Evolutionary conservation across 2,797 vertebrate species (phyloP), one percentile per base, ranked within the genome.

Genomic region (Neosilurus hyrtlii): DNA sequence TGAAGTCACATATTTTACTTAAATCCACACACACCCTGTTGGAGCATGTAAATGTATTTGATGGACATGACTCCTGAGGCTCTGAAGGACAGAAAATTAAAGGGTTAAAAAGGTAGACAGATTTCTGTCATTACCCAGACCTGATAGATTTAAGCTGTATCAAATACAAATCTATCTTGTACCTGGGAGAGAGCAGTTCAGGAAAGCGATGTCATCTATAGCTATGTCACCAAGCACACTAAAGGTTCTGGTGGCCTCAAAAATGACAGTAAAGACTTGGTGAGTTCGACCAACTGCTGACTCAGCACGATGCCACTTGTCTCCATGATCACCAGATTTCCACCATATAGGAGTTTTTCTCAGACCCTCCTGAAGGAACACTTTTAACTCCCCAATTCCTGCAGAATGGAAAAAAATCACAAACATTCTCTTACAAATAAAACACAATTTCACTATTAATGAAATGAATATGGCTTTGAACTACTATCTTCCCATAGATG

Each of bases 1-100:
- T 94, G 90, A 93, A 94, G 88, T 95, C 94, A 89, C 94, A 95
- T 79, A 94, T 91, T 80, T 35, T 90, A 86, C 18, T 89, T 26
- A 5, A 81, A 56, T 90, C 89, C 66, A 95, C 91, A 86, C 94
- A 95, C 78, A 89, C 93, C 0, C 14, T 85, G 85, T 93, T 94
- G 83, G 87, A 89, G 85, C 94, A 95, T 15, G 4, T 86, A 80
- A 95, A 95, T 87, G 79, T 83, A 59, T 78, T 85, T 14, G 82
- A 86, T 51, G 91, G 88, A 91, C 94, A 95, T 9, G 5, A 35
- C 0, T 89, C 86, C 83, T 92, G 86, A 3, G 93, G 87, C 63
- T 91, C 94, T 95, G 82, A 59, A 82, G 37, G 68, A 54, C 63
- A 37, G 22, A 76, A 82, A 66, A 51, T 78, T 66, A 66, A 43